Conservation (phyloP, 2,113 vertebrate genomes). For the Xenopus laevis region DNA sequence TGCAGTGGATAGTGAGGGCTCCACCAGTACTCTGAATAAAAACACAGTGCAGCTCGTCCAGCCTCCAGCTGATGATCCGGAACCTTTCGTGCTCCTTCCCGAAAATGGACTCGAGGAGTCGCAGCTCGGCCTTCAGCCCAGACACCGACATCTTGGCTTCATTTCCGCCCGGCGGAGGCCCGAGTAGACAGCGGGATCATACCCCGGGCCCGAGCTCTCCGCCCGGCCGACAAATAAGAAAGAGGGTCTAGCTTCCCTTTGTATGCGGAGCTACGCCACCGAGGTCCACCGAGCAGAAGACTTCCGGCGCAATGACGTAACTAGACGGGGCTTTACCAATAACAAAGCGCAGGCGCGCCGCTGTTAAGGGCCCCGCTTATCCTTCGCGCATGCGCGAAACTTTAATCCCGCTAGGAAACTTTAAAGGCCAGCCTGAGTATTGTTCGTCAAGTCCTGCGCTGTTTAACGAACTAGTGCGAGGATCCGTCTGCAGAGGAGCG, state of each 20-base stretch:
- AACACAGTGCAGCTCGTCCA: slow-evolving; percentile 91
- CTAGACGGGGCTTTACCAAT: slow-evolving; percentile 12
- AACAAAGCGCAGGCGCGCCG: slow-evolving; percentile 25
- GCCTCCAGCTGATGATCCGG: slow-evolving; percentile 92
- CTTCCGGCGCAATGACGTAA: slow-evolving; percentile 44
- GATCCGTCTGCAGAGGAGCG: no score
- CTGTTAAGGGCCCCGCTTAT: slow-evolving; percentile 6
- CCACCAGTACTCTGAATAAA: slow-evolving; percentile 80
- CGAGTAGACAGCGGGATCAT: slow-evolving; percentile 58
- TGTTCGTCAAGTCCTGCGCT: not conserved
- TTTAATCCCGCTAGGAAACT: not conserved
- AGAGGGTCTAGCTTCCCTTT: slow-evolving; percentile 35
- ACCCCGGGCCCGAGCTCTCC: slow-evolving; percentile 49
- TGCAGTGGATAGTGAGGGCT: slow-evolving; percentile 90
- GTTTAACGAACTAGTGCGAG: no score
- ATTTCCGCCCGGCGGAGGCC: slow-evolving; percentile 61
- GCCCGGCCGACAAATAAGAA: slow-evolving; percentile 51
- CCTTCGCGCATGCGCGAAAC: slow-evolving; percentile 1
- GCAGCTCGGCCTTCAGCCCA: slow-evolving; percentile 95
- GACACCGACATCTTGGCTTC: slow-evolving; percentile 93
- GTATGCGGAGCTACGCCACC: slow-evolving; percentile 40
- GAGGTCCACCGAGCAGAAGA: slow-evolving; percentile 32
- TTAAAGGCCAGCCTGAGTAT: not conserved
- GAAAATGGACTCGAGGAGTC: slow-evolving; percentile 96
- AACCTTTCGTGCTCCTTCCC: slow-evolving; percentile 92